These are phyloP conservation scores for Odontomachus brunneus DNA, from an alignment of 1,140 invertebrate species.

Conservation along the genomic window DNA sequence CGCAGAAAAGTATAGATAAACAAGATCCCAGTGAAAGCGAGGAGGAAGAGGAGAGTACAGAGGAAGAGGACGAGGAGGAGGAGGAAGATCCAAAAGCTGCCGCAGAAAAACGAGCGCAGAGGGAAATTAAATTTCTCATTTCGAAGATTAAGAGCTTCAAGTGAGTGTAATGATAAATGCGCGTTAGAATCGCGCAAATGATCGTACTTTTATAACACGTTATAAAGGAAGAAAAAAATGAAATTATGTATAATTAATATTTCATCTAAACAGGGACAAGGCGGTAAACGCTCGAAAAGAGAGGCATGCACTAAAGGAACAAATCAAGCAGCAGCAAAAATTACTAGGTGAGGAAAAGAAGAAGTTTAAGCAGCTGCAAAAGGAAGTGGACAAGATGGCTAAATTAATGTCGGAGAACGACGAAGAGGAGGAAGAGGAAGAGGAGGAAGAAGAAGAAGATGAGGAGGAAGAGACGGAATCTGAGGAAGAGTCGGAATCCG, in stretches of 20 bases:
- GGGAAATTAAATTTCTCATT: constrained; percentile 91
- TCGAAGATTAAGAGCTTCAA: constrained; percentile 92
- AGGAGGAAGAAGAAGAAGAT: constrained; percentile 87
- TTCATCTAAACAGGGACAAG: constrained; percentile 86
- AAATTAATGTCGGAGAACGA: constrained; percentile 92
- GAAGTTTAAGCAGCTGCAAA: constrained; percentile 91
- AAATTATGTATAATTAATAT: background rate
- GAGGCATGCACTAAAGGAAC: constrained; percentile 90
- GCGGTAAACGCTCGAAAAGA: constrained; percentile 92
- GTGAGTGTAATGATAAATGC: constrained; percentile 67
- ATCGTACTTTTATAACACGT: background rate
- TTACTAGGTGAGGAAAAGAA: constrained; percentile 90
- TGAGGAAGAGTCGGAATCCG: constrained; percentile 87
- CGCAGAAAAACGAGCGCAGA: constrained; percentile 86
- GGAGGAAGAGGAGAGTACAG: constrained; percentile 89
- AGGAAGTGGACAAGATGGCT: constrained; percentile 96
- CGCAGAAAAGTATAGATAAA: constrained; percentile 83
- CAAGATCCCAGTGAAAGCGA: constrained; percentile 82
- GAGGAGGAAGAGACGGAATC: constrained; percentile 83
- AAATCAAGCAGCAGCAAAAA: constrained; percentile 92
- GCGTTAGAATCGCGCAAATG: background rate
- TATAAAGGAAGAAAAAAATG: constrained; percentile 1
- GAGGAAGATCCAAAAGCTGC: constrained; percentile 87
- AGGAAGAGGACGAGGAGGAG: constrained; percentile 87
- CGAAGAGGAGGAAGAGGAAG: constrained; percentile 88